phyloP scores from a whole-genome alignment of 2,888 invertebrate genomes.

The Ethmia dodecea region DNA sequence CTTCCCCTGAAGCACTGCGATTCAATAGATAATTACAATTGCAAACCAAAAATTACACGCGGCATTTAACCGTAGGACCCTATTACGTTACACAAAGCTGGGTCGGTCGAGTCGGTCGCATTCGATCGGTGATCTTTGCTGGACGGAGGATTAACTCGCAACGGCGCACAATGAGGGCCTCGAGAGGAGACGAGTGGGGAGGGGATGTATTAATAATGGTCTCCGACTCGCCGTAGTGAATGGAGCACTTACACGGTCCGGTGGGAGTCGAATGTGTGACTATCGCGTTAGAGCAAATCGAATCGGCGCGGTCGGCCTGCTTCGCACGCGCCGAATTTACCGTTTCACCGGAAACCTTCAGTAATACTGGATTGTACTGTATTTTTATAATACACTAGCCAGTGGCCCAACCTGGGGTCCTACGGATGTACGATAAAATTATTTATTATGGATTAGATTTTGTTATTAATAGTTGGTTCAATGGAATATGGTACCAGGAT shows the following conservation, averaged over 20 bases:
- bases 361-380: constrained; percentile 18
- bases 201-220: constrained; percentile 73
- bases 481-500: too few species aligned
- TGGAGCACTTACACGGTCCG: constrained; percentile 73
- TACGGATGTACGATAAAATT: too few species aligned
- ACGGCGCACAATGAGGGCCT: constrained; percentile 63
- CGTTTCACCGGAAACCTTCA: constrained; percentile 50
- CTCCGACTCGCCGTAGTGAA: constrained; percentile 63
- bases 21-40: constrained; percentile 73
- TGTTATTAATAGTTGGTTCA: too few species aligned
- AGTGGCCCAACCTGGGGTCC: too few species aligned
- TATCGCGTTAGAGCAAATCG: constrained; percentile 72
- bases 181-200: constrained; percentile 55
- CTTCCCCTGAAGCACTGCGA: constrained; percentile 59
- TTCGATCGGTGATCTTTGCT: constrained; percentile 68
- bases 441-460: too few species aligned
- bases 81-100: constrained; percentile 67
- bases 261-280: constrained; percentile 71
- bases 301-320: constrained; percentile 58
- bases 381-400: too few species aligned
- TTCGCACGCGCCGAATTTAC: constrained; percentile 56
- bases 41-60: constrained; percentile 75
- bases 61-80: constrained; percentile 67
- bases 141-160: constrained; percentile 67
- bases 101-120: constrained; percentile 57